Base-by-base conservation (phyloP, 2,888 invertebrate species). In the Drosophila prostipennis region DNA sequence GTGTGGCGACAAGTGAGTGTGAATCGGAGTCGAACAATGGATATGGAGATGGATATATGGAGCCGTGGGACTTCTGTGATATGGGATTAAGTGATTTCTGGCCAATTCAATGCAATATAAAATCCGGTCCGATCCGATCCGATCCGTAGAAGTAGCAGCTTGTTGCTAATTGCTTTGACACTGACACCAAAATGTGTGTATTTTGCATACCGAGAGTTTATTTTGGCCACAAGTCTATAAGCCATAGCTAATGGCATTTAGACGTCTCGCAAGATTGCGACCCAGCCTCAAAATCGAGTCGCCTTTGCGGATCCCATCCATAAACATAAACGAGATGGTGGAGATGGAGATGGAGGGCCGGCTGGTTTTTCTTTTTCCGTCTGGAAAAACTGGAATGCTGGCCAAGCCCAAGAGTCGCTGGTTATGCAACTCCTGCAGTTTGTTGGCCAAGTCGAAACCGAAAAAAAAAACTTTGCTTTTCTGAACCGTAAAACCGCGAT, bases 1-100 rank as follows among this genome's bases (percentile, higher is more conserved):
- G 89, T 85, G 85, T 90, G 79, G 89, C 89, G 70, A 79, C 90
- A 86, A 91, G 92, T 92, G 91, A 92, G 92, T 91, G 86, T 49
- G 40, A 53, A 63, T 19, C 16, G 23, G 39, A 16, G 14, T 39
- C 1, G 1, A 16, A 10, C 6, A 14, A 42, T 46, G 6, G 6
- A 23, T 34, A n/a, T 37, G 19, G 19, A 19, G 19, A 4, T 23
- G 23, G 23, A 23, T 13, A 13, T 4, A 43, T 36, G 19, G 16
- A 56, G 45, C 48, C 19, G 40, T 46, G 45, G 19, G 40, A 11
- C 13, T 5, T 39, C 19, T 19, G 19, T 19, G 19, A 19, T 19
- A 19, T 19, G 19, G 19, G 19, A 19, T 34, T 2, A 23, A 26
- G 36, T 46, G 65, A 53, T 40, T 36, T 23, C 10, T 40, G 29